Base-by-base conservation (phyloP, 2,888 invertebrate genomes). In the Orthosia gracilis region DNA sequence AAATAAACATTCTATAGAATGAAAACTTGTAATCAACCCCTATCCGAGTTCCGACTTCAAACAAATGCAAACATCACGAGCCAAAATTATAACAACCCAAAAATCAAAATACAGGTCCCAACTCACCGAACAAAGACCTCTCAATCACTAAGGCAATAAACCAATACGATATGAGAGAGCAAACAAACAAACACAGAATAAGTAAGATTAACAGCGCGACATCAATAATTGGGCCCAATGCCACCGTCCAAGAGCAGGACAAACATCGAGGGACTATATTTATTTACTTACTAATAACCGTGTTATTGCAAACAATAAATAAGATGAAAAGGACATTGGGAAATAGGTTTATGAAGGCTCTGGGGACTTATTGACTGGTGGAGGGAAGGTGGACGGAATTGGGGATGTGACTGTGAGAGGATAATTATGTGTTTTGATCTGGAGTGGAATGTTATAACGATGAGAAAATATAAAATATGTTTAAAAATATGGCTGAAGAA, bases 251-350 rank as follows among this genome's bases (percentile, higher is more conserved):
- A 96, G 96, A 91, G 95, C 89, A 90, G 76, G 18, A 82, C 94
- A 96, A 95, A 96, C 85, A 96, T 83, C 84, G 85, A 89, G 95
- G 95, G 95, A 94, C 94, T 92, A 93, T 95, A 94, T 95, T 94
- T 96, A 95, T 95, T 95, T 96, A 94, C 94, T 95, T 94, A 93
- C 95, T 96, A 96, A 96, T 96, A 95, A 95, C 94, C 88, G 89
- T 91, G 91, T 91, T 88, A 91, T 88, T 80, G 91, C 94, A 94
- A 95, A 95, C 93, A 96, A 94, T 95, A 95, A 95, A 94, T 93
- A 95, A 92, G 92, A 93, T 93, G 92, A 92, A 92, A 93, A 95
- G 94, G 94, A 94, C 94, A 93, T 90, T 92, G 88, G 91, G 92
- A 93, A 96, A 96, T 96, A 90, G 95, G 95, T 94, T 96, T 96